These are phyloP conservation scores for Hydriomena furcata DNA, from an alignment of 2,888 invertebrate genomes.

Conservation along the genomic window DNA sequence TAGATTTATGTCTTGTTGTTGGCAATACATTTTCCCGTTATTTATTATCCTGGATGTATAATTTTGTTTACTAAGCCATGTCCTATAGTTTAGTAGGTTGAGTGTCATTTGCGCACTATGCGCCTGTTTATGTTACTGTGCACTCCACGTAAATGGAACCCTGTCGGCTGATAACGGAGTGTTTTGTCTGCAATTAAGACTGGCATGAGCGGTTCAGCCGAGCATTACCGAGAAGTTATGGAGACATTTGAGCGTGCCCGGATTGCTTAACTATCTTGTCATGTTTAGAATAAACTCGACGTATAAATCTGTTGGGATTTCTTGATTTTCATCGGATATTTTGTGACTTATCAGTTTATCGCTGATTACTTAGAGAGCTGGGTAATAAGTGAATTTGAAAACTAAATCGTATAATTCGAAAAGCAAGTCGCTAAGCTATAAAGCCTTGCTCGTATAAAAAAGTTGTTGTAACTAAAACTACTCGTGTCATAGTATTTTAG, in stretches of 20 bases:
- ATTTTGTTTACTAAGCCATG: not conserved
- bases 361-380: no score
- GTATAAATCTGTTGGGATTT: slow-evolving; percentile 57
- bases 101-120: slow-evolving; percentile 40
- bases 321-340: slow-evolving; percentile 41
- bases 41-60: no score
- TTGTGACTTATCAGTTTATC: not conserved
- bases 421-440: no score
- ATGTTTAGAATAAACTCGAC: slow-evolving; percentile 57
- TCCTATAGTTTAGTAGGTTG: not conserved
- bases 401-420: no score
- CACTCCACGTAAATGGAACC: slow-evolving; percentile 68
- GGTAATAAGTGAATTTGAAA: no score
- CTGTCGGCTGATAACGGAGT: slow-evolving; percentile 70
- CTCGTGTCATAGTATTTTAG: no score
- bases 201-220: slow-evolving; percentile 62
- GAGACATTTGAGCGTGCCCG: slow-evolving; percentile 64
- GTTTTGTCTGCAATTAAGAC: slow-evolving; percentile 80
- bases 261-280: slow-evolving; percentile 65
- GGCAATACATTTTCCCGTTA: no score
- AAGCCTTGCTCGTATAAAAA: no score
- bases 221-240: slow-evolving; percentile 67
- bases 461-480: no score
- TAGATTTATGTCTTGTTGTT: no score
- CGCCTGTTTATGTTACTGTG: slow-evolving; percentile 71